Percentiles rank a stretch among this genome's conserved stretches.
phyloP scores from a whole-genome alignment of 2,797 vertebrate genomes.

The Tapera naevia region DNA sequence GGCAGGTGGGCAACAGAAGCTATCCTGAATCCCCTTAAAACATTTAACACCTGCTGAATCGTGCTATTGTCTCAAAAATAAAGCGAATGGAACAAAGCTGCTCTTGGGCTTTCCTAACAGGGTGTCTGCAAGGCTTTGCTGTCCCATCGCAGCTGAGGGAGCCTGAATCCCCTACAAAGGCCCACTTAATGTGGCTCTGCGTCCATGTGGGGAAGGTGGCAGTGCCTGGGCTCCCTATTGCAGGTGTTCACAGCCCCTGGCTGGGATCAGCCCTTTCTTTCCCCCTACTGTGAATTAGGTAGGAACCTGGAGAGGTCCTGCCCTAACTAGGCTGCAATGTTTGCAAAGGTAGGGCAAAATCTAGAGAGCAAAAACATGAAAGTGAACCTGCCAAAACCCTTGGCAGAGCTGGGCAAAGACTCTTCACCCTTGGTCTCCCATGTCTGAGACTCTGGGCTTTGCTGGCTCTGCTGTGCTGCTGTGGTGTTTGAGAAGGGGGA shows the following conservation, averaged over 20 bases:
- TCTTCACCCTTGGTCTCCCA: neutral
- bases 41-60: conserved; percentile 66
- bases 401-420: neutral
- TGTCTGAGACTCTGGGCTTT: neutral
- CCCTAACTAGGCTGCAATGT: no score
- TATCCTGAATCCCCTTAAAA: conserved; percentile 57
- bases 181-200: neutral
- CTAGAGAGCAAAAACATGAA: neutral
- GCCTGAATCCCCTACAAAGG: neutral
- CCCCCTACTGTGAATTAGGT: neutral
- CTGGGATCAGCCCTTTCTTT: neutral
- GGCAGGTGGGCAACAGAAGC: conserved; percentile 62
- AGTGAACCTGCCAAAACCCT: neutral
- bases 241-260: neutral
- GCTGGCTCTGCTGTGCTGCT: neutral
- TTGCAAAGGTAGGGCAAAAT: neutral
- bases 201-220: neutral
- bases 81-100: conserved; percentile 52
- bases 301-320: neutral
- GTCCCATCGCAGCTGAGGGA: neutral
- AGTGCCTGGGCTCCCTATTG: neutral
- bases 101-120: neutral
- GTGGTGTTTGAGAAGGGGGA: neutral
- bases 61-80: conserved; percentile 47
- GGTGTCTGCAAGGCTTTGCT: neutral